Conservation (phyloP, 2,113 vertebrate genomes). For the Melanerpes aurifrons region DNA sequence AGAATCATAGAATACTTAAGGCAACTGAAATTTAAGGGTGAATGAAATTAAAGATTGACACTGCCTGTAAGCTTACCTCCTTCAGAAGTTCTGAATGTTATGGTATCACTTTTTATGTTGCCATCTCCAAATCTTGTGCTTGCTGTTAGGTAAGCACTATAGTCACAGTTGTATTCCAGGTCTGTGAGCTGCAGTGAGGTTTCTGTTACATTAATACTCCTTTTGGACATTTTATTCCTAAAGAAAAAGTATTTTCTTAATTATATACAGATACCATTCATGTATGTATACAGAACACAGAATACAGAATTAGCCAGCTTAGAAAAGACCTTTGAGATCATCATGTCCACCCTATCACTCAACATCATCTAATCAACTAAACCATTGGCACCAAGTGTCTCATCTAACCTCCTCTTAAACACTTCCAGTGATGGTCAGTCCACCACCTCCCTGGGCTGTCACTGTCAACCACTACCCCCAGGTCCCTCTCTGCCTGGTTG, state of each 20-base stretch:
- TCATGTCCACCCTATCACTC: too few species aligned
- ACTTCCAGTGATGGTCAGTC: too few species aligned
- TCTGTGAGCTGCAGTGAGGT: constrained; percentile 80
- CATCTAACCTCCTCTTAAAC: too few species aligned
- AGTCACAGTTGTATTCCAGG: constrained; percentile 85
- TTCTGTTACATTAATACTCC: constrained; percentile 77
- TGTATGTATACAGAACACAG: background rate
- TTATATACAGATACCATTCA: background rate
- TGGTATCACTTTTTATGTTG: constrained; percentile 79
- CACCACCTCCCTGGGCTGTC: too few species aligned
- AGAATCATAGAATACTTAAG: background rate
- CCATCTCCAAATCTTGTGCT: constrained; percentile 92
- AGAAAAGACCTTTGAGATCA: too few species aligned
- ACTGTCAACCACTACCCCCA: too few species aligned
- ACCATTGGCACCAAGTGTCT: too few species aligned
- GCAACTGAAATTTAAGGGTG: background rate
- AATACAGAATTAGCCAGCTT: too few species aligned
- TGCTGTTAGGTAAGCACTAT: constrained; percentile 87
- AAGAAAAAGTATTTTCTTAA: constrained; percentile 1
- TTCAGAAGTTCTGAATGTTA: constrained; percentile 85
- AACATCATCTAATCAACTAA: too few species aligned
- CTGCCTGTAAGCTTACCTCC: constrained; percentile 79
- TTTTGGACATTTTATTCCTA: constrained; percentile 80
- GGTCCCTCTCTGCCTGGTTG: too few species aligned
- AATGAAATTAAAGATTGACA: background rate